A percentile compares a stretch with the other conserved stretches of the same genome.
Evolutionary conservation across 2,888 invertebrate genomes (phyloP).

Genomic region (Drosophila leonis): DNA sequence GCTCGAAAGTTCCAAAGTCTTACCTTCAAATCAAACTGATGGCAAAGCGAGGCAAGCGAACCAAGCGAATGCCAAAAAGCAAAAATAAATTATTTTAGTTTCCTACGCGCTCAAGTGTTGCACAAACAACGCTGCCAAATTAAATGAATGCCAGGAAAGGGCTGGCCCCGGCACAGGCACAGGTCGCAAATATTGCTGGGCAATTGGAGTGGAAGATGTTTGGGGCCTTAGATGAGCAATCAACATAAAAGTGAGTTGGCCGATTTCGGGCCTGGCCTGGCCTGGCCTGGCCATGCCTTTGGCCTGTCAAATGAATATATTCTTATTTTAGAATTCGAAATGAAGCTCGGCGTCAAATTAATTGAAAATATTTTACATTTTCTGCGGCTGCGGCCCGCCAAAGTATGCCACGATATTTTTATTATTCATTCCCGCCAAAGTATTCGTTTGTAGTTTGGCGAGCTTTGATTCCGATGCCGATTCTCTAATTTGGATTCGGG

Average conservation of each 20-base stretch:
- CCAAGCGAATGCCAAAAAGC: constrained; percentile 66
- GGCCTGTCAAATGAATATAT: constrained; percentile 64
- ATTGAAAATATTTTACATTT: constrained; percentile 78
- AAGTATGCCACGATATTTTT: constrained; percentile 49
- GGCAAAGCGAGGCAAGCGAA: constrained; percentile 68
- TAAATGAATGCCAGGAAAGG: constrained; percentile 68
- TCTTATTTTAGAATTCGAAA: constrained; percentile 69
- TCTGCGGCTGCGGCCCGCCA: constrained; percentile 39
- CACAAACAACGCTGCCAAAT: constrained; percentile 71
- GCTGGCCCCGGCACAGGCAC: constrained; percentile 28
- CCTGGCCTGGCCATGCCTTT: neutral
- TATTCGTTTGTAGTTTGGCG: constrained; percentile 55
- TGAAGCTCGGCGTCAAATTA: constrained; percentile 65
- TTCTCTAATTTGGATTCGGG: constrained; percentile 35
- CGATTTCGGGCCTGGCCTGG: neutral
- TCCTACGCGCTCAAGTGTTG: constrained; percentile 67
- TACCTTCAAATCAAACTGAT: constrained; percentile 74
- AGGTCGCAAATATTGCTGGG: constrained; percentile 26
- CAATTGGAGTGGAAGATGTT: constrained; percentile 49
- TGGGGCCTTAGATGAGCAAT: constrained; percentile 44
- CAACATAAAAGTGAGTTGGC: constrained; percentile 55
- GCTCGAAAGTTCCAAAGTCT: constrained; percentile 65
- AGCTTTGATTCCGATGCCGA: constrained; percentile 48
- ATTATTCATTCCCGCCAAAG: constrained; percentile 26
- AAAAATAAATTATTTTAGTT: constrained; percentile 80